A percentile compares a stretch with the other conserved stretches of the same genome.
Evolutionary conservation across 2,113 vertebrate genomes (phyloP).

Genomic region (Micronycteris hirsuta): DNA sequence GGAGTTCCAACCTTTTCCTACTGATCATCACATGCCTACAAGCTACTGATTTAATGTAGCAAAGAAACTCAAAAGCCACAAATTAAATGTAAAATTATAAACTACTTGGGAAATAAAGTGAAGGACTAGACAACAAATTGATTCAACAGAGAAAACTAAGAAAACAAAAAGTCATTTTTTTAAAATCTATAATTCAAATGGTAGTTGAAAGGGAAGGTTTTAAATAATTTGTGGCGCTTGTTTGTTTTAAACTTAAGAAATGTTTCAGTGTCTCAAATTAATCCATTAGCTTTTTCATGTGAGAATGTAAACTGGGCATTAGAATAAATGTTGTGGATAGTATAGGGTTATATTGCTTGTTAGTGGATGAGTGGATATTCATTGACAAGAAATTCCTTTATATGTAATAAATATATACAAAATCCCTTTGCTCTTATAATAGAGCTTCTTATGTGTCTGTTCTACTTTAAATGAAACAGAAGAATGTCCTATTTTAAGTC

Average conservation of each 20-base stretch:
- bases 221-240: background rate
- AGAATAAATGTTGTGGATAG: background rate
- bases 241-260: background rate
- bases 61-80: background rate
- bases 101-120: background rate
- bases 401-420: background rate
- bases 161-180: background rate
- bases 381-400: conserved; percentile 21
- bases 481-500: background rate
- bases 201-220: background rate
- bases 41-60: background rate
- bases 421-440: background rate
- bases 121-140: background rate
- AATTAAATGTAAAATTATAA: background rate
- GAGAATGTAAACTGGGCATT: background rate
- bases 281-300: background rate
- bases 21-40: background rate
- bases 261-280: background rate
- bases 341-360: background rate
- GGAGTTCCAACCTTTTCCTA: background rate
- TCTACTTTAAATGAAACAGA: background rate
- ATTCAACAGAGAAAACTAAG: background rate
- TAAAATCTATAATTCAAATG: background rate
- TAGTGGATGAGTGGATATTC: background rate
- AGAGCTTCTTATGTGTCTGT: background rate